Percentiles rank a stretch among this genome's conserved stretches.
Conservation (phyloP, 2,113 vertebrate genomes). For the Festucalex cinctus region DNA sequence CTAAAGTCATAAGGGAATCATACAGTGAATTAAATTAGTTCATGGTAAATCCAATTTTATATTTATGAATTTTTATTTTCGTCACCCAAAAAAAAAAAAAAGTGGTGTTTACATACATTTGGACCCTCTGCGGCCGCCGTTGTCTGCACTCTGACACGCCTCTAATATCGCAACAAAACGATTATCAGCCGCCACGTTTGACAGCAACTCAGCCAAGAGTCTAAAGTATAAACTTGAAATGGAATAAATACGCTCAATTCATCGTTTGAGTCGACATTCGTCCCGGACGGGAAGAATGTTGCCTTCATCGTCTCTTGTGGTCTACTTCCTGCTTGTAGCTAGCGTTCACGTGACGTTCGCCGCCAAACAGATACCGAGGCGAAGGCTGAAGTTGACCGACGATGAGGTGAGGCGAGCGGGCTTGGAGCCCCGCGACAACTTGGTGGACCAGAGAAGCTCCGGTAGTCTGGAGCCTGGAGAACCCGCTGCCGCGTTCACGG, state of each 20-base stretch:
- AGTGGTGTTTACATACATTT: not conserved
- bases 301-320: conserved; percentile 5
- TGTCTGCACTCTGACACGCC: not conserved
- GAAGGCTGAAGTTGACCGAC: not conserved
- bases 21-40: no score
- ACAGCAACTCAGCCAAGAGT: not conserved
- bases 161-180: not conserved
- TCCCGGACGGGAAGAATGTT: not conserved
- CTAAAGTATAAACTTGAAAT: not conserved
- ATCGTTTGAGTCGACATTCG: not conserved
- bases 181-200: not conserved
- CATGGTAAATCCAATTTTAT: no score
- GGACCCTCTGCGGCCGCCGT: not conserved
- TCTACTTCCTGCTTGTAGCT: conserved; percentile 25
- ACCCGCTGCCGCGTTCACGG: conserved; percentile 52
- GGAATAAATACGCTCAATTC: not conserved
- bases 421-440: not conserved
- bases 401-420: not conserved
- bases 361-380: not conserved
- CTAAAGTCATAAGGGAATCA: no score
- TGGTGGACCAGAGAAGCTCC: not conserved
- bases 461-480: conserved; percentile 64
- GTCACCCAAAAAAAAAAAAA: not conserved
- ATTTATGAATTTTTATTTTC: no score
- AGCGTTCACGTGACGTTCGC: conserved; percentile 14